Conservation (phyloP, 2,113 vertebrate genomes). For the Pseudopipra pipra region DNA sequence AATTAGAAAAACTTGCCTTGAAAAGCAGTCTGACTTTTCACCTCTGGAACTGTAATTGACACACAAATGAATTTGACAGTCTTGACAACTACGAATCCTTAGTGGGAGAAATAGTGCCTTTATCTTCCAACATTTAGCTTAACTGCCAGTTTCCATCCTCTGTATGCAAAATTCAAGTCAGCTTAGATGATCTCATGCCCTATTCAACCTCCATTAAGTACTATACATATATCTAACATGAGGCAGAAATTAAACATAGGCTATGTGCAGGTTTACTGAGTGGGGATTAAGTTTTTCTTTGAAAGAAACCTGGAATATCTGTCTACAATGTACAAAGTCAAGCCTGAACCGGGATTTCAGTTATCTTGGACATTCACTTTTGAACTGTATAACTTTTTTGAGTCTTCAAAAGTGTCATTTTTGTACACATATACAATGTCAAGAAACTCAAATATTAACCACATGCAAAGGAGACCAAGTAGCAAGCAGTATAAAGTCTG, state of each 20-base stretch:
- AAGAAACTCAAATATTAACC: background rate
- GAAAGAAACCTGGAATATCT: background rate
- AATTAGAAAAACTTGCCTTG: constrained; percentile 23
- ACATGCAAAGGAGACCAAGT: background rate
- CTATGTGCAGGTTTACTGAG: background rate
- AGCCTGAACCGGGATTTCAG: background rate
- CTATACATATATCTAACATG: background rate
- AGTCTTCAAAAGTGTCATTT: background rate
- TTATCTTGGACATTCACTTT: background rate
- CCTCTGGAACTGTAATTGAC: constrained; percentile 19
- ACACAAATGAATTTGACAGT: background rate
- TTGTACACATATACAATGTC: background rate
- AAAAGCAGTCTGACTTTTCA: constrained; percentile 43
- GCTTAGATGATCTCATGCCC: background rate
- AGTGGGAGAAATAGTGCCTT: background rate
- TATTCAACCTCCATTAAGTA: background rate
- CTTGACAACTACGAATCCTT: background rate
- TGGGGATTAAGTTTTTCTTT: background rate
- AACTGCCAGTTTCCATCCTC: background rate
- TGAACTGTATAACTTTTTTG: background rate
- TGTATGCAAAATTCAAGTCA: background rate
- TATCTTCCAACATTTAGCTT: background rate
- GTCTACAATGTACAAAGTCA: background rate
- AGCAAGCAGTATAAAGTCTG: background rate
- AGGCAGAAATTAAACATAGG: background rate